Evolutionary conservation across 2,888 invertebrate species (phyloP), one percentile per base, ranked within the genome.

Genomic region (Dynastes grantii): DNA sequence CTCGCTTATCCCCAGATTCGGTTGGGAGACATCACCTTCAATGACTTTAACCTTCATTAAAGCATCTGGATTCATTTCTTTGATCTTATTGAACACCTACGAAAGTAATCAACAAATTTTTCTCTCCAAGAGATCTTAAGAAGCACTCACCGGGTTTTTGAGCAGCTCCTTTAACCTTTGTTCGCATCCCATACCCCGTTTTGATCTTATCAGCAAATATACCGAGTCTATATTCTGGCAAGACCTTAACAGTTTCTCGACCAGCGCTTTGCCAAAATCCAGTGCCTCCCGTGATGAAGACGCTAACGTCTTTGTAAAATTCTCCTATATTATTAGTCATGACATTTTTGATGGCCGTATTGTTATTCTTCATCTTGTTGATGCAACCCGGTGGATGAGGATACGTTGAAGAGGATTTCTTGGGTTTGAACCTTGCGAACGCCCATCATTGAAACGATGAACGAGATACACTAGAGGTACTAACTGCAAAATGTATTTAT

Each of bases 241-340:
- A 76, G 95, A 94, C 85, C 98, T 91, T 29, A 98, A 90, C 9
- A 99, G 90, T 88, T 98, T 98, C 89, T 98, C 98, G 80, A 98
- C 90, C 1, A 98, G 90, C 0, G 97, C 97, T 89, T 98, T 98
- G 49, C 98, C 98, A 71, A 88, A 98, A 98, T n/a, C 98, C 97
- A 22, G 95, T 96, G 29, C 85, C 86, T 8, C 87, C 87, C 6
- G 87, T 88, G 5, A 87, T 82, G 78, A 88, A 86, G 53, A 87
- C 82, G 49, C 81, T 80, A 94, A 86, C 78, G 75, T 84, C 83
- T 9, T 82, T 83, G 80, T 88, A 88, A 79, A 88, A 88, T 55
- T 86, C 84, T 5, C 84, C 81, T 32, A 88, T 86, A 81, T 84
- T 87, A 76, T 85, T 85, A 29, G 84, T 81, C 13, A 79, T 51